Base-by-base conservation (phyloP, 2,113 vertebrate genomes). In the Meleagris gallopavo region DNA sequence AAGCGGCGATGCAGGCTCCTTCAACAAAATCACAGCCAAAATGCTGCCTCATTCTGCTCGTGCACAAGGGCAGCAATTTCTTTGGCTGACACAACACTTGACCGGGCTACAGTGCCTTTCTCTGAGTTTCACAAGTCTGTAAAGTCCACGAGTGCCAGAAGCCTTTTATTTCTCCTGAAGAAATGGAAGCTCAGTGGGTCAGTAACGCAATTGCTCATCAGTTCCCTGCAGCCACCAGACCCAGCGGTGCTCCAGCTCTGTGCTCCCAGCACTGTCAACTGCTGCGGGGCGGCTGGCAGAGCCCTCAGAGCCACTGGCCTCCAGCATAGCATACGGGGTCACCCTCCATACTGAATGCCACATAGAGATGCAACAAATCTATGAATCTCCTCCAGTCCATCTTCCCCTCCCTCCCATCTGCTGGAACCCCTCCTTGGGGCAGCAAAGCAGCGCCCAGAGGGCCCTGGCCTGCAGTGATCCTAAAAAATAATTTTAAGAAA, bases 201-300 rank as follows among this genome's bases (percentile, higher is more conserved):
- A 24, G 12, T 6, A 24, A 38, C 46, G 72, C 64, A 67, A 11
- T 58, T 25, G 34, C 62, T 14, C 7, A 11, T 5, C 52, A 6
- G 34, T 75, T 78, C 34, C 84, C 57, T 34, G 74, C 0, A 2
- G 87, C 10, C 0, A 1, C 83, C 32, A 54, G 45, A 72, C 32
- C 83, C 52, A 6, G 65, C 80, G 71, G 57, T 38, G 0, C 4
- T 80, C 48, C 20, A 21, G 7, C 46, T 58, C 80, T 9, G 69
- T 14, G 55, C 45, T 90, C n/a, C 10, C 9, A 1, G 3, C 2
- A 9, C 21, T 38, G 5, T n/a, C 0, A 6, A n/a, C 55, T 17
- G 3, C 19, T 1, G 0, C 2, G 1, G 76, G 61, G 38, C 61
- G 0, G 25, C 83, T 11, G 7, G 29, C 9, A 0, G 1, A 45